Evolutionary conservation across 2,888 invertebrate species (phyloP), one percentile per base, ranked within the genome.

Genomic region (Epinotia nisella): DNA sequence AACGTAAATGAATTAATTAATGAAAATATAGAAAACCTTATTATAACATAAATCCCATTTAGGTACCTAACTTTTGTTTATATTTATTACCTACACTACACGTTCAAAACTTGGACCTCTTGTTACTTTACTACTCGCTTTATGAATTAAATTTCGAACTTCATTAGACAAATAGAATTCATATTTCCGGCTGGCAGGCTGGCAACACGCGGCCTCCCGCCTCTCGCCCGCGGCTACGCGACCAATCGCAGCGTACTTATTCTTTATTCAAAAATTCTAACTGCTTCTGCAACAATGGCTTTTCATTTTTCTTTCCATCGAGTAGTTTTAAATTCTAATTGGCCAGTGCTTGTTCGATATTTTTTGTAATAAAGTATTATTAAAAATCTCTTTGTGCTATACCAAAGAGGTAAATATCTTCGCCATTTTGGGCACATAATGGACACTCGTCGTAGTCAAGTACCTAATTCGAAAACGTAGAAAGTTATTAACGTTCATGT

Each of bases 191-290:
- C 79, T 78, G 85, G 89, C 80, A 85, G 83, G 83, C 80, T 88
- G 85, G 87, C 87, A 88, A 87, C 89, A 87, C 83, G 87, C 81
- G 89, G 87, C 92, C 92, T 92, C 93, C 90, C 89, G 87, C 87
- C 89, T 89, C 85, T 88, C 81, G 92, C 93, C 92, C 77, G 84
- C 81, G 93, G 93, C 93, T 78, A 88, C 87, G 80, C 78, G 82
- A 85, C 91, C 91, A 91, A 91, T 92, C 86, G 85, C 83, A 83
- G 85, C 82, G 80, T 84, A n/a, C n/a, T n/a, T n/a, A 87, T 88
- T 88, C 89, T 88, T 87, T 86, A 90, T 91, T 90, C 85, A 87
- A 88, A 91, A 81, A 78, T 70, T 60, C 67, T 78, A 87, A 86
- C 79, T 81, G 83, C 83, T 84, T 80, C 83, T 83, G 79, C 78